These are phyloP conservation scores for Crax fasciolata DNA, from an alignment of 2,797 vertebrate genomes.

Conservation along the genomic window DNA sequence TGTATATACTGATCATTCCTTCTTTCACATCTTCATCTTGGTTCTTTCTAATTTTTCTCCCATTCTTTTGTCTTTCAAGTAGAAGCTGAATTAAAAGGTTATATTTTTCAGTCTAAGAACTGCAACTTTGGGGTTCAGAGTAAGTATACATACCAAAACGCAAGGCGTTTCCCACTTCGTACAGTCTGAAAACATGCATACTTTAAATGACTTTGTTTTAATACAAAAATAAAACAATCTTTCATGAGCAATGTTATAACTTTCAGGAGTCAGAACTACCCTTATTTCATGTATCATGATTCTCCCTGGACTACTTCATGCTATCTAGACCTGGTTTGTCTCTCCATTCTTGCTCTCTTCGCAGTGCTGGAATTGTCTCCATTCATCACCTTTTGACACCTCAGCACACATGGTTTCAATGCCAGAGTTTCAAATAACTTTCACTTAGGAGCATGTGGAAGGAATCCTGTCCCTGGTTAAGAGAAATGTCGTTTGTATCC, in stretches of 20 bases:
- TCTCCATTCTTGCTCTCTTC: neutral
- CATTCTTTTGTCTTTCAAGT: neutral
- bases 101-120: neutral
- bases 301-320: neutral
- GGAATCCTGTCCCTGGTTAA: neutral
- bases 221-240: conserved; percentile 60
- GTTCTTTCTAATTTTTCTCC: neutral
- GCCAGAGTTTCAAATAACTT: conserved; percentile 10
- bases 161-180: neutral
- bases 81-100: neutral
- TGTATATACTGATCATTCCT: neutral
- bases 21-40: neutral
- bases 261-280: neutral
- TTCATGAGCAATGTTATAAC: neutral
- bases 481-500: neutral
- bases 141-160: neutral
- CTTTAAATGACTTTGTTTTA: neutral
- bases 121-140: neutral
- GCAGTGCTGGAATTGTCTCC: neutral
- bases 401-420: neutral
- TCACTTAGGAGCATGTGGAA: neutral
- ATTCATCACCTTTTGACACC: neutral
- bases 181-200: neutral
- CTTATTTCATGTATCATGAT: neutral
- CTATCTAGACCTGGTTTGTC: neutral